phyloP scores from a whole-genome alignment of 2,113 vertebrate genomes.

The Pungitius pungitius region DNA sequence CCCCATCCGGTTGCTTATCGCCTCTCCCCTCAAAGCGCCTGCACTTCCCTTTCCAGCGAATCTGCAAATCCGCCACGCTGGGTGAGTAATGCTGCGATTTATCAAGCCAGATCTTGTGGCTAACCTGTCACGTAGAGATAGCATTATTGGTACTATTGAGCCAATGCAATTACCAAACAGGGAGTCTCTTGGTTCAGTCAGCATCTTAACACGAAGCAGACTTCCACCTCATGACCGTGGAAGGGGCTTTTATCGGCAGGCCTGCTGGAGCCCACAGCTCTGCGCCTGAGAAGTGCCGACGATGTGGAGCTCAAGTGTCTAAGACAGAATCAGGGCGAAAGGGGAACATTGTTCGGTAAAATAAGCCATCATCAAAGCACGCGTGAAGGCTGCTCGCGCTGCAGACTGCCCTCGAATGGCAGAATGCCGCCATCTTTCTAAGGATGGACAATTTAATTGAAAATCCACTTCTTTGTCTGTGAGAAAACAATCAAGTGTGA shows the following conservation, averaged over 20 bases:
- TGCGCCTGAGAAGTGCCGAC: constrained; percentile 17
- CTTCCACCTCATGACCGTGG: constrained; percentile 40
- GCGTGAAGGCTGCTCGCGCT: constrained; percentile 35
- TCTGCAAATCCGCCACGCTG: constrained; percentile 41
- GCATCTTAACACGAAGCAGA: constrained; percentile 52
- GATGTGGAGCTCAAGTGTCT: constrained; percentile 26
- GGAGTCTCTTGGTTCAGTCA: constrained; percentile 58
- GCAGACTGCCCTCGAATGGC: constrained; percentile 42
- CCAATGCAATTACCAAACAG: constrained; percentile 65
- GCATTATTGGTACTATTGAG: constrained; percentile 56
- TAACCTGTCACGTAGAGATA: constrained; percentile 73
- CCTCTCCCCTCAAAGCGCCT: constrained; percentile 18
- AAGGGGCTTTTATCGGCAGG: constrained; percentile 34
- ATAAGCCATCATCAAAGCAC: constrained; percentile 55
- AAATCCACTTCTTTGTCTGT: constrained; percentile 67
- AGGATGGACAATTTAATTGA: constrained; percentile 71
- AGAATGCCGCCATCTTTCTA: constrained; percentile 48
- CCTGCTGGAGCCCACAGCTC: constrained; percentile 26
- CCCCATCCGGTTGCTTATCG: constrained; percentile 62
- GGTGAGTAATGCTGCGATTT: constrained; percentile 68
- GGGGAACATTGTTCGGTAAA: constrained; percentile 32
- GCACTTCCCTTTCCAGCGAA: constrained; percentile 39
- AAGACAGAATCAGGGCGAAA: constrained; percentile 19
- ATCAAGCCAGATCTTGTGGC: constrained; percentile 69
- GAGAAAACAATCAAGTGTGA: constrained; percentile 63